These are phyloP conservation scores for Lingula anatina DNA, from an alignment of 2,888 invertebrate species.

Conservation along the genomic window DNA sequence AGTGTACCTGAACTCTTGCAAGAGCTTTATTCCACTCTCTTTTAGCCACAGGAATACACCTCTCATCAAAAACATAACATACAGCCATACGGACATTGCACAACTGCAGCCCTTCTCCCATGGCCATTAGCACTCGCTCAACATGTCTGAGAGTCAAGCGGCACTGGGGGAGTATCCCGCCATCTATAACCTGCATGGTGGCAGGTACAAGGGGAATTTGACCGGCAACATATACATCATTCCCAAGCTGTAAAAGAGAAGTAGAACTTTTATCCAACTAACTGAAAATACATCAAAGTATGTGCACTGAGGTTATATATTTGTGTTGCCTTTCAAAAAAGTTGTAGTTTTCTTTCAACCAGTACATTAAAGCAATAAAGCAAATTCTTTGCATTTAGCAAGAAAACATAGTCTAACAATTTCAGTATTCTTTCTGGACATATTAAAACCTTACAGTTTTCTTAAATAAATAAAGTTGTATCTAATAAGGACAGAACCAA, in stretches of 20 bases:
- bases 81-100: conserved; percentile 78
- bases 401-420: too few relatives aligned
- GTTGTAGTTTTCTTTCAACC: too few relatives aligned
- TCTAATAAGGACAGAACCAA: too few relatives aligned
- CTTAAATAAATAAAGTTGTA: too few relatives aligned
- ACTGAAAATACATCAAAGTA: too few relatives aligned
- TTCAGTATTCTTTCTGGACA: too few relatives aligned
- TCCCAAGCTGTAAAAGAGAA: conserved; percentile 63
- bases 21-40: conserved; percentile 74
- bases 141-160: conserved; percentile 79
- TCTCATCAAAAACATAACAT: conserved; percentile 76
- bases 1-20: neutral
- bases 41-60: conserved; percentile 68
- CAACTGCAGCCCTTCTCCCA: conserved; percentile 68
- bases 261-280: neutral
- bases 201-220: conserved; percentile 88
- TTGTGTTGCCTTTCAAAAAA: too few relatives aligned
- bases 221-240: conserved; percentile 80
- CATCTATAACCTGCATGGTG: conserved; percentile 68
- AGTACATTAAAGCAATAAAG: too few relatives aligned
- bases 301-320: too few relatives aligned
- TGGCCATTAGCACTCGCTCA: conserved; percentile 73
- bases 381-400: too few relatives aligned
- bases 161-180: conserved; percentile 72
- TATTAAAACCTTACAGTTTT: too few relatives aligned